Conservation (phyloP, 2,113 vertebrate genomes). For the Colinus virginianus region DNA sequence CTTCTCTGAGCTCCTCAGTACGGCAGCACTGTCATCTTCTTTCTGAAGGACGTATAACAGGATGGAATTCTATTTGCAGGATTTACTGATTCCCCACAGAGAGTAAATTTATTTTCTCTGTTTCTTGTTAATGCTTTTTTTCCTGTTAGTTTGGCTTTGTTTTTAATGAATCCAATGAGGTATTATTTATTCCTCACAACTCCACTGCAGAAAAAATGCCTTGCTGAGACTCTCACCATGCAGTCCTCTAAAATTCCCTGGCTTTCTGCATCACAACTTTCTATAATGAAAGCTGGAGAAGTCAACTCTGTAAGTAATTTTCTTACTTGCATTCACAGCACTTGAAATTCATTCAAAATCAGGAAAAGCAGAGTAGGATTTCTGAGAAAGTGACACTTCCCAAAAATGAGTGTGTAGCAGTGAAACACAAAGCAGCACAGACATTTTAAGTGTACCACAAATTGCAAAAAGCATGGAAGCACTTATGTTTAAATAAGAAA, state of each 20-base stretch:
- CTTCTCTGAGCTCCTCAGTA: background rate
- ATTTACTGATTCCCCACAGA: background rate
- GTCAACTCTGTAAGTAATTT: constrained; percentile 28
- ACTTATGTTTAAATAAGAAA: constrained; percentile 82
- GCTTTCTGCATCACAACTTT: background rate
- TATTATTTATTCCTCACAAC: background rate
- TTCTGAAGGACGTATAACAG: background rate
- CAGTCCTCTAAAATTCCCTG: background rate
- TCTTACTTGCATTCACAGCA: constrained; percentile 53
- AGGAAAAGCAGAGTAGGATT: constrained; percentile 50
- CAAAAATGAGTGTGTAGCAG: constrained; percentile 61
- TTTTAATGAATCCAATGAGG: background rate
- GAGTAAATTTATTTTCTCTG: background rate
- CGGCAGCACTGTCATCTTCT: background rate
- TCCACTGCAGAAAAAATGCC: background rate
- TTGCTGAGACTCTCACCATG: background rate
- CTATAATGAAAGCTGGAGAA: background rate
- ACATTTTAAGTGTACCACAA: constrained; percentile 80
- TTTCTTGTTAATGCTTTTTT: background rate
- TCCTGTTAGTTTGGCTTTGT: background rate
- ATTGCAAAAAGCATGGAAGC: constrained; percentile 80
- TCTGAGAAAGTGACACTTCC: constrained; percentile 73
- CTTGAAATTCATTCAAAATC: constrained; percentile 57
- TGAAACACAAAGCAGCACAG: constrained; percentile 76
- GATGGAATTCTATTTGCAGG: background rate